phyloP scores from a whole-genome alignment of 2,113 vertebrate species.

The Cichladusa arquata region DNA sequence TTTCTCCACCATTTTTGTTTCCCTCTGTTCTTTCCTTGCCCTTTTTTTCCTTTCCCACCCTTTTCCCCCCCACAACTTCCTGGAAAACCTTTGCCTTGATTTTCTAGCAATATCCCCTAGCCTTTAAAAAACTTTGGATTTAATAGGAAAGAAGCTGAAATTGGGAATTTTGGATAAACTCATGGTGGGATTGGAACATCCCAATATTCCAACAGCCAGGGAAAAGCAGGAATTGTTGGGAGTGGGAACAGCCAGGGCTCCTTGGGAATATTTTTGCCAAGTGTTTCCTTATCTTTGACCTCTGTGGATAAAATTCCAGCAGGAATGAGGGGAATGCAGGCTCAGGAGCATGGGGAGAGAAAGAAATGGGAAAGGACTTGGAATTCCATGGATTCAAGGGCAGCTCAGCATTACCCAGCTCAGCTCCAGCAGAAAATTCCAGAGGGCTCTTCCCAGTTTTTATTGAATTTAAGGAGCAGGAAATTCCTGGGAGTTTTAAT shows the following conservation, averaged over 20 bases:
- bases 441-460: neutral
- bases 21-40: too few species aligned
- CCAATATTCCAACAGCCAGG: too few species aligned
- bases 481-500: neutral
- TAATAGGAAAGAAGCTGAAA: too few species aligned
- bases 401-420: neutral
- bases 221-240: neutral
- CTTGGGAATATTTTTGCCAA: neutral
- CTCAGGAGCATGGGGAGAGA: accelerated
- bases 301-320: neutral
- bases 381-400: neutral
- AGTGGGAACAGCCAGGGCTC: neutral
- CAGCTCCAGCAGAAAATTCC: neutral
- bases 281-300: neutral
- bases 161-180: too few species aligned
- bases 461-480: neutral
- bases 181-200: too few species aligned
- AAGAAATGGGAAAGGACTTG: neutral
- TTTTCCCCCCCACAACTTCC: too few species aligned
- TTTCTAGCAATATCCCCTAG: too few species aligned
- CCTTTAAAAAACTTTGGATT: too few species aligned
- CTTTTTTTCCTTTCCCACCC: too few species aligned
- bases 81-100: too few species aligned
- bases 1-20: too few species aligned
- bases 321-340: neutral